phyloP scores from a whole-genome alignment of 2,113 vertebrate species.

The Cavia porcellus region DNA sequence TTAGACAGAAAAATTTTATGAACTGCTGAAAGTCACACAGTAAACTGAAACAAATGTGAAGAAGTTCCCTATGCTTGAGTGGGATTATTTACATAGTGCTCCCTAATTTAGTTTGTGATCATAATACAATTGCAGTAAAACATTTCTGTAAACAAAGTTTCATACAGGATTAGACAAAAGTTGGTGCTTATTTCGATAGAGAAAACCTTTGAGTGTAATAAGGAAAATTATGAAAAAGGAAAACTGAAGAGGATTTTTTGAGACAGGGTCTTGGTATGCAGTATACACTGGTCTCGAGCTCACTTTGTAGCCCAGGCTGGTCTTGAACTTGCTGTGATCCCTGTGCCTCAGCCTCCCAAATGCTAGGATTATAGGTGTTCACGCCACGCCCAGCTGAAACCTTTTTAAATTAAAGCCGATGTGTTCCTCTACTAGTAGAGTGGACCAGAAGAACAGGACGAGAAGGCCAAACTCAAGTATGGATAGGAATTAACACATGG shows the following conservation, averaged over 20 bases:
- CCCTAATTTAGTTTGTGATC: background rate
- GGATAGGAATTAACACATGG: background rate
- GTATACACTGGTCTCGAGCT: no score
- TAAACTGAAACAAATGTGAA: no score
- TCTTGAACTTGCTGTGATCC: no score
- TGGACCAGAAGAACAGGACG: background rate
- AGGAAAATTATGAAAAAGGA: background rate
- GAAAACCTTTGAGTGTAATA: background rate
- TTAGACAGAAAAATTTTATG: no score
- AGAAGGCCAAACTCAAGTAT: background rate
- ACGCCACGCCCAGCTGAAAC: background rate
- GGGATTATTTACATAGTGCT: background rate
- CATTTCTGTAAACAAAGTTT: background rate
- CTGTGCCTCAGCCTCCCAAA: no score
- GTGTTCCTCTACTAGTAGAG: background rate
- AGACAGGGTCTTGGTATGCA: no score
- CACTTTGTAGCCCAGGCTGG: no score
- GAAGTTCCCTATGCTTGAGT: no score
- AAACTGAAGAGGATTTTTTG: no score
- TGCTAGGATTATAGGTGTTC: no score
- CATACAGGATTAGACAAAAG: background rate
- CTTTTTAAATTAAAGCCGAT: background rate
- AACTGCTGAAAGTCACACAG: no score
- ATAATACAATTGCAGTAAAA: background rate
- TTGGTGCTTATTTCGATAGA: background rate